Evolutionary conservation across 2,113 vertebrate species (phyloP).

Genomic region (Neofelis nebulosa): DNA sequence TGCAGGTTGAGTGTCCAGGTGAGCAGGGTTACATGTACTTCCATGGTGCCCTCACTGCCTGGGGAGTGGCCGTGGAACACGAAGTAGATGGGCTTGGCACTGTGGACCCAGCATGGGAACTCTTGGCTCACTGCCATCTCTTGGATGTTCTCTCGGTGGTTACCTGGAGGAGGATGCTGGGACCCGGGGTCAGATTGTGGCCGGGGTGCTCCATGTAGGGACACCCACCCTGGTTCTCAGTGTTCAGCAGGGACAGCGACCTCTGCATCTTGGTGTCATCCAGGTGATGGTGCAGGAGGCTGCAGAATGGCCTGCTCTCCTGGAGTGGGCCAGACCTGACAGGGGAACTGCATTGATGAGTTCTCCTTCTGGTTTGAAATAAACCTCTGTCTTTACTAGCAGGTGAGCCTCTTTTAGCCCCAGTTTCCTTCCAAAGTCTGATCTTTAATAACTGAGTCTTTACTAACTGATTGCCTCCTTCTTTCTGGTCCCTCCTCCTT

Average conservation of each 20-base stretch:
- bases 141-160: conserved; percentile 89
- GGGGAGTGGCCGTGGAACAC: conserved; percentile 88
- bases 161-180: conserved; percentile 77
- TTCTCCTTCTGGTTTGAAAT: conserved; percentile 94
- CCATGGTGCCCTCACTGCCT: conserved; percentile 90
- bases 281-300: conserved; percentile 88
- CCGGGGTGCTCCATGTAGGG: conserved; percentile 86
- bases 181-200: conserved; percentile 80
- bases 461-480: neutral
- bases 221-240: conserved; percentile 74
- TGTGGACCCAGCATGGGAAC: conserved; percentile 95
- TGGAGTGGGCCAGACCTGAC: conserved; percentile 77
- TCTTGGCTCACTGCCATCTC: conserved; percentile 95
- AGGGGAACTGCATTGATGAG: conserved; percentile 90
- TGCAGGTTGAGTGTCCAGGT: conserved; percentile 96
- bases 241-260: conserved; percentile 87
- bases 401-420: neutral
- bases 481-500: too few relatives aligned
- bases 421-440: neutral
- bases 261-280: conserved; percentile 93
- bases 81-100: conserved; percentile 91
- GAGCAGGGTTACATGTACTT: conserved; percentile 90
- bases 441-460: neutral
- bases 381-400: conserved; percentile 83
- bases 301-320: conserved; percentile 81